Evolutionary conservation across 2,888 invertebrate genomes (phyloP), one percentile per base, ranked within the genome.

Genomic region (Listrodromus nycthemerus): DNA sequence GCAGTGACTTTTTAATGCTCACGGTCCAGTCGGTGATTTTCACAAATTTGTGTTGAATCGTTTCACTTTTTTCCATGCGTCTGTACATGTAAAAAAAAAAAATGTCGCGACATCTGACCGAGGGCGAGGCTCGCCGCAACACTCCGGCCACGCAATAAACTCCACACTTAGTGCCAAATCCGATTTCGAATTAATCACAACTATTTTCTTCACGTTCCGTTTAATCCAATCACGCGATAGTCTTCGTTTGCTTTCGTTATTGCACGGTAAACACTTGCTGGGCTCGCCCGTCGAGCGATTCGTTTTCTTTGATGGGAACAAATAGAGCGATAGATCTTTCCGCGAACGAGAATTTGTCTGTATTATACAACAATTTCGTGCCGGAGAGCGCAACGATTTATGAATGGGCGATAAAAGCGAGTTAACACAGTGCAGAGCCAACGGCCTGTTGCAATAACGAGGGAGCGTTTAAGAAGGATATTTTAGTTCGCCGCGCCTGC

Each of bases 391-490:
- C 19, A 75, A 66, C 63, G 75, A 75, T 80, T 75, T 75, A 71
- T 61, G 71, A 83, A 79, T 75, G 83, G 79, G 50, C 70, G 75
- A 79, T 83, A 79, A 83, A 75, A 45, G 33, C 41, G 33, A 61
- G 52, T 37, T 48, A 50, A 71, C 63, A 66, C 19, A 58, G 27
- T 55, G 24, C 33, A 52, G 77, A 21, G 77, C 41, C 41, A 77
- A 65, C 63, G 75, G 75, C 75, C 79, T 80, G 71, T 76, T 76
- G 83, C 45, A 30, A 50, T 55, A 52, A 63, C 63, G 66, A 77
- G 67, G 33, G 65, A 19, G 24, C 16, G 24, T 30, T 19, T 30
- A n/a, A 24, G 78, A 13, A 70, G 41, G 61, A n/a, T 21, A 48
- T 24, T 55, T 21, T 21, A 37, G 19, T 55, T 67, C 21, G 30